Conservation (phyloP, 2,888 invertebrate species). For the Phlogophora meticulosa region DNA sequence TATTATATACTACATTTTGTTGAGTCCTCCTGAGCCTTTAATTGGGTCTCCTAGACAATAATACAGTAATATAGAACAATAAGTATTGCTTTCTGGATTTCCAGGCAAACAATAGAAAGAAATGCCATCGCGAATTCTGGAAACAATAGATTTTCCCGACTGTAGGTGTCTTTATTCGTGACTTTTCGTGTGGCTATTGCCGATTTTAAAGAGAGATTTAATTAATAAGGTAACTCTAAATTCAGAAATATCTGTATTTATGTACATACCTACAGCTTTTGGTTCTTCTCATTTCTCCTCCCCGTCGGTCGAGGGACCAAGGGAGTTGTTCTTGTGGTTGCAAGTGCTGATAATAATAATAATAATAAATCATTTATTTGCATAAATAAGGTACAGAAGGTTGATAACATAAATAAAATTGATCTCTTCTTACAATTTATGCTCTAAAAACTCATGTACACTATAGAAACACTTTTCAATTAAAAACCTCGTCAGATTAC, state of each 20-base stretch:
- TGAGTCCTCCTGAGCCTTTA: slow-evolving; percentile 18
- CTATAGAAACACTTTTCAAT: too few species aligned
- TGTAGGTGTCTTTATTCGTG: slow-evolving; percentile 7
- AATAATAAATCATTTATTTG: too few species aligned
- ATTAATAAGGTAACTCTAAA: slow-evolving; percentile 14
- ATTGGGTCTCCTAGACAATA: slow-evolving; percentile 27
- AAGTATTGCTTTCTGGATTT: slow-evolving; percentile 24
- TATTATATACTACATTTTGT: slow-evolving; percentile 14
- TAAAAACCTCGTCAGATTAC: too few species aligned
- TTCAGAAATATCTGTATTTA: neutral
- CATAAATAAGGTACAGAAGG: too few species aligned
- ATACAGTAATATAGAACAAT: slow-evolving; percentile 44
- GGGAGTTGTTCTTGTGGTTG: too few species aligned
- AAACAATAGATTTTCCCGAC: slow-evolving; percentile 36
- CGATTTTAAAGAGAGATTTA: slow-evolving; percentile 23
- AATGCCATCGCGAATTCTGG: slow-evolving; percentile 30
- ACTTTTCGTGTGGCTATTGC: slow-evolving; percentile 24
- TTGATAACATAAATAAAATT: too few species aligned
- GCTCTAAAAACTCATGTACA: too few species aligned
- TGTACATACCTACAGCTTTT: neutral
- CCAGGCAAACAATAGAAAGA: slow-evolving; percentile 33
- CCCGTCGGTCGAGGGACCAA: too few species aligned
- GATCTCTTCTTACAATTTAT: too few species aligned
- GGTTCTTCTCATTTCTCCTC: neutral
- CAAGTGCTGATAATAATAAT: too few species aligned